These are phyloP conservation scores for Staurois parvus DNA, from an alignment of 2,797 vertebrate species.

Conservation along the genomic window DNA sequence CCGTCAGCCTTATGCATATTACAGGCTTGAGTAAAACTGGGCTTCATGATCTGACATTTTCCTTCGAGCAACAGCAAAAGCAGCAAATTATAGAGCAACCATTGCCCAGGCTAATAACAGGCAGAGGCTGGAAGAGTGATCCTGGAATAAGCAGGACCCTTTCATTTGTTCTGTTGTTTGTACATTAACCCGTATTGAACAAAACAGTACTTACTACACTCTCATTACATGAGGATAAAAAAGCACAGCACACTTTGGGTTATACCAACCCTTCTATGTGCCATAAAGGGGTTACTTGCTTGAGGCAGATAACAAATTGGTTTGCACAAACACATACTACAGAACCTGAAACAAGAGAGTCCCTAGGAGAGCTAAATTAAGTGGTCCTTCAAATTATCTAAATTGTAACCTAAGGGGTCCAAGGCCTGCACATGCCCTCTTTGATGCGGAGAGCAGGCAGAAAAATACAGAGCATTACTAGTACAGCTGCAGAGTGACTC, in stretches of 20 bases:
- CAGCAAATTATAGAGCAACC: not conserved
- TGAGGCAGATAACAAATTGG: not conserved
- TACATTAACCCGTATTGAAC: not conserved
- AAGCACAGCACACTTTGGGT: not conserved
- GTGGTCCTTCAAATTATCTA: conserved; percentile 2
- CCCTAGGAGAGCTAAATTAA: not conserved
- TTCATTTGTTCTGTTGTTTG: not conserved
- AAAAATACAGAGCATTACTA: not conserved
- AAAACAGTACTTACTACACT: not conserved
- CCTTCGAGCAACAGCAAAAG: not conserved
- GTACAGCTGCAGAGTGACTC: conserved; percentile 62
- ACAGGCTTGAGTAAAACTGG: not conserved
- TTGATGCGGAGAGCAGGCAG: conserved; percentile 5
- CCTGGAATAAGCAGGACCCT: not conserved
- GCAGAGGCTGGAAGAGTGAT: not conserved
- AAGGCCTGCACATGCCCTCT: conserved; percentile 5
- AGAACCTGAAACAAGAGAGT: not conserved
- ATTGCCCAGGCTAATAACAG: not conserved
- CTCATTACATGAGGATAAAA: not conserved
- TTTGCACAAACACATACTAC: not conserved
- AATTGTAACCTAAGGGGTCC: conserved; percentile 10
- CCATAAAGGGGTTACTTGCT: not conserved
- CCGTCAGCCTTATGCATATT: not conserved
- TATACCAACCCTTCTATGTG: not conserved
- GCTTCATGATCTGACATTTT: not conserved